Evolutionary conservation across 2,797 vertebrate species (phyloP), one percentile per base, ranked within the genome.

Genomic region (Botia almorhae): DNA sequence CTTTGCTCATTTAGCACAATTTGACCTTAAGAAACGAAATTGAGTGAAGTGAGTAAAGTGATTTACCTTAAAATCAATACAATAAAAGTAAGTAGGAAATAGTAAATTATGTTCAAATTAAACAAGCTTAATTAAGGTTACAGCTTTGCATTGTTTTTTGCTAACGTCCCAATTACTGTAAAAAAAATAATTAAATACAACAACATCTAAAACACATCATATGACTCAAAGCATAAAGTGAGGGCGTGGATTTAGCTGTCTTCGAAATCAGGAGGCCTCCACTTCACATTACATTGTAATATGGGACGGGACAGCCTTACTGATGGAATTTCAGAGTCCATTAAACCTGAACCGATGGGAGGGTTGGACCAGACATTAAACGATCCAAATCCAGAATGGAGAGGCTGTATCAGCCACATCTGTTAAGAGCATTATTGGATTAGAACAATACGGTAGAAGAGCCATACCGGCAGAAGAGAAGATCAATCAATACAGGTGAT

Each of bases 341-440:
- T 87, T 82, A 86, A 79, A 60, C 2, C 58, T 58, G 77, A 69
- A 83, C 78, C 58, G 55, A 77, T 78, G 71, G 69, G 26, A 80
- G 69, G 78, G 77, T 76, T 55, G 33, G 71, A 73, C 70, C 64
- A 82, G 70, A 80, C 75, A 76, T 87, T 82, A 82, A 82, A 65
- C 63, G 69, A 82, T 83, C 77, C 73, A 10, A 79, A 80, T 80
- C 64, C 64, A 83, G 85, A 86, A 82, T 29, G 39, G 55, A 81
- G 63, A 78, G 75, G 67, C 39, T 50, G 55, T 81, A 82, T 83
- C 85, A 83, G 82, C 81, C 79, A 76, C 80, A 81, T 85, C 85
- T 63, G 60, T 82, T 81, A 84, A 81, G 82, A 85, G 78, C 69
- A 23, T 85, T 85, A 90, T 86, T 85, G 85, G 80, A 85, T 86